Evolutionary conservation across 2,888 invertebrate genomes (phyloP).

Genomic region (Polylopha cassiicola): DNA sequence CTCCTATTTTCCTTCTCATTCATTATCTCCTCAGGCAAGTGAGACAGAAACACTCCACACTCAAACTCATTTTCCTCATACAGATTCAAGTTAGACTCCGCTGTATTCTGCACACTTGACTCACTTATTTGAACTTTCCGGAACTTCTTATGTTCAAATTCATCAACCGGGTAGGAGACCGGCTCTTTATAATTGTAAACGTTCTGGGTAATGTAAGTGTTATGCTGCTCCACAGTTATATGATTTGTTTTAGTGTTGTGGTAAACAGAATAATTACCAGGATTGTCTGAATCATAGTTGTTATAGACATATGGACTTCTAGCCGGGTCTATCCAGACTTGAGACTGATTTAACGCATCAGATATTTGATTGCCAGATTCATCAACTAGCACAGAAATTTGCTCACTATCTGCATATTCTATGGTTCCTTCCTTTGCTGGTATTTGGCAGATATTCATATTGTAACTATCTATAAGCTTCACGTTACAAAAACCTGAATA

Average conservation of each 20-base stretch:
- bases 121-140: conserved; percentile 36
- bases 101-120: conserved; percentile 24
- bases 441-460: conserved; percentile 31
- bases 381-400: conserved; percentile 36
- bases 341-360: conserved; percentile 44
- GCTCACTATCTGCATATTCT: conserved; percentile 26
- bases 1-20: conserved; percentile 45
- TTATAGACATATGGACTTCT: conserved; percentile 61
- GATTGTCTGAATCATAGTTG: conserved; percentile 38
- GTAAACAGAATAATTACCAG: conserved; percentile 40
- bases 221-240: conserved; percentile 55
- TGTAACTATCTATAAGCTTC: conserved; percentile 48
- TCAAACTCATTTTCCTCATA: conserved; percentile 57
- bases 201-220: conserved; percentile 60
- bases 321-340: conserved; percentile 63
- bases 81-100: conserved; percentile 29
- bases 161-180: conserved; percentile 35
- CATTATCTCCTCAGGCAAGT: conserved; percentile 52
- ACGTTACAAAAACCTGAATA: conserved; percentile 60
- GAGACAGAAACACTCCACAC: conserved; percentile 53
- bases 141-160: conserved; percentile 42
- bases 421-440: not conserved
- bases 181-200: conserved; percentile 52
- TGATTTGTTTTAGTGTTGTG: conserved; percentile 38
- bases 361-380: conserved; percentile 36